Percentiles rank a stretch among this genome's conserved stretches.
These are phyloP conservation scores for Circaetus cinerascens DNA, from an alignment of 2,113 vertebrate species.

Conservation along the genomic window DNA sequence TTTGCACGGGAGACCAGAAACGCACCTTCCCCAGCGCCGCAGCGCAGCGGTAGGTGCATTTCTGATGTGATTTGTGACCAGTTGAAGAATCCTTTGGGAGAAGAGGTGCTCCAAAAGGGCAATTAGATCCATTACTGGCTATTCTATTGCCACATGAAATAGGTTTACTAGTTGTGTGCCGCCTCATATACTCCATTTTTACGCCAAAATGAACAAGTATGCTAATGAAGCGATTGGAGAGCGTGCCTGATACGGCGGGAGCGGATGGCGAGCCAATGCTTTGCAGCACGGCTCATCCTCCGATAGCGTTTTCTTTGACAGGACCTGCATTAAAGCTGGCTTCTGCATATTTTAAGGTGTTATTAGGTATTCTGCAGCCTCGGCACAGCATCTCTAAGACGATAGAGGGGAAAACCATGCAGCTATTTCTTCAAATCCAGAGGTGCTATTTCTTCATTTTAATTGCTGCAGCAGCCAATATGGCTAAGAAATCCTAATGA, in stretches of 20 bases:
- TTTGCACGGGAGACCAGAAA: not conserved
- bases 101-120: not conserved
- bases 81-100: not conserved
- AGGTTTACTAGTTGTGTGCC: not conserved
- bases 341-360: not conserved
- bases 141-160: not conserved
- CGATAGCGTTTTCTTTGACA: rapidly evolving
- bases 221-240: not conserved
- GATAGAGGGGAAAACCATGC: not conserved
- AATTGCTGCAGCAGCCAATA: not conserved
- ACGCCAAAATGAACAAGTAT: not conserved
- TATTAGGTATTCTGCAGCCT: not conserved
- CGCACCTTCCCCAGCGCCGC: not conserved
- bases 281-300: not conserved
- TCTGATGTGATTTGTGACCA: not conserved
- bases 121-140: not conserved
- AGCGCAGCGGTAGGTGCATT: not conserved
- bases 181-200: not conserved
- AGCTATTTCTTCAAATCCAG: not conserved
- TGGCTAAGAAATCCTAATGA: not conserved
- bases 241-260: not conserved
- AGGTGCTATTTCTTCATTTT: not conserved
- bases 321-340: not conserved
- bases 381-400: not conserved
- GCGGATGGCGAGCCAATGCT: not conserved